Evolutionary conservation across 2,113 vertebrate genomes (phyloP).

Genomic region (Oophaga pumilio): DNA sequence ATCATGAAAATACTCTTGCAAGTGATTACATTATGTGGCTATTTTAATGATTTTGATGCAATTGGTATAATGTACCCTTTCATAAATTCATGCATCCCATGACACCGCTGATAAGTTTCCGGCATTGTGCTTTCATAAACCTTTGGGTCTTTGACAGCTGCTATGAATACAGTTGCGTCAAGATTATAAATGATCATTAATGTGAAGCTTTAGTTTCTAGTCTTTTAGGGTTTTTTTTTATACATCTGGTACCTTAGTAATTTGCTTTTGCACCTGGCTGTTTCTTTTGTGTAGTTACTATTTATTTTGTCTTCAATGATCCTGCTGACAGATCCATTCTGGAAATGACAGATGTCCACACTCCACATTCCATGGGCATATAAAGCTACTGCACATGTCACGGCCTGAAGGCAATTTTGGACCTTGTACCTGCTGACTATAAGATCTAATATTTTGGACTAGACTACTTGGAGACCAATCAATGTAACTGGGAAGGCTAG

Average conservation of each 20-base stretch:
- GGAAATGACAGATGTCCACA: neutral
- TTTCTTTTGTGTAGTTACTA: neutral
- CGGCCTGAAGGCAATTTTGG: neutral
- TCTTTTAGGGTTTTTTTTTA: neutral
- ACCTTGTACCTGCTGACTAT: neutral
- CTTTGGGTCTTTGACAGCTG: no score
- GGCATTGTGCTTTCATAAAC: no score
- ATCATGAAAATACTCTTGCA: no score
- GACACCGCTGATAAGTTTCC: no score
- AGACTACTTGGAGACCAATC: neutral
- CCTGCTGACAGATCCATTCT: neutral
- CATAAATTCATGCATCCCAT: no score
- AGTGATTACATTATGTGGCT: no score
- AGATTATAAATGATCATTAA: no score
- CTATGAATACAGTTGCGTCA: no score
- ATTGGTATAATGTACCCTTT: no score
- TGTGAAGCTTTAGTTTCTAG: no score
- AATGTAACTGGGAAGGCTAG: no score
- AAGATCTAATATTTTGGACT: neutral
- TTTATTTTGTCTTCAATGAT: neutral
- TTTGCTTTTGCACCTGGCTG: neutral
- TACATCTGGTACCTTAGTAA: neutral
- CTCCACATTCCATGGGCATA: neutral
- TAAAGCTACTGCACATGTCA: neutral
- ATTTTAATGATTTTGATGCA: no score